A percentile compares a stretch with the other conserved stretches of the same genome.
Conservation (phyloP, 2,888 invertebrate species). For the Rhamphomyia laevipes region DNA sequence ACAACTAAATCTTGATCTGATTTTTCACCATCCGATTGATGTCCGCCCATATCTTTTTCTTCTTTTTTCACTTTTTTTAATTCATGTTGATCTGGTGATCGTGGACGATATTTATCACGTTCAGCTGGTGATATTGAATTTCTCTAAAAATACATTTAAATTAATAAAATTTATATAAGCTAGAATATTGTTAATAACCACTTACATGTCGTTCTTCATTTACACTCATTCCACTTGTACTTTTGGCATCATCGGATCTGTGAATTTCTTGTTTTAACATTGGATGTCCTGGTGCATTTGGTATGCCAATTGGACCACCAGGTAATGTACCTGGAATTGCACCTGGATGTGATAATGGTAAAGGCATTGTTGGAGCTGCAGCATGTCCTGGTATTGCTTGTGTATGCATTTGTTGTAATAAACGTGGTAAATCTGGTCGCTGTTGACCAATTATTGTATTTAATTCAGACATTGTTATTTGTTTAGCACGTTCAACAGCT, state of each 20-base stretch:
- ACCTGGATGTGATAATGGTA: slow-evolving; percentile 53
- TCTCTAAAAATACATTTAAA: slow-evolving; percentile 43
- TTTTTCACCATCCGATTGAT: slow-evolving; percentile 75
- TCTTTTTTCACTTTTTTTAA: slow-evolving; percentile 66
- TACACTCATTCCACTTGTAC: slow-evolving; percentile 48
- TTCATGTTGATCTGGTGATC: slow-evolving; percentile 60
- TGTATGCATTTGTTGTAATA: slow-evolving; percentile 87
- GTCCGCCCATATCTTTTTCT: slow-evolving; percentile 62
- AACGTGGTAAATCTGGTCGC: slow-evolving; percentile 68
- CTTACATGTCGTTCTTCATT: slow-evolving; percentile 33
- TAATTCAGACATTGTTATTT: slow-evolving; percentile 89
- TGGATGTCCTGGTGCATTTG: slow-evolving; percentile 58
- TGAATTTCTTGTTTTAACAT: slow-evolving; percentile 68
- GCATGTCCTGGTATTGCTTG: slow-evolving; percentile 65
- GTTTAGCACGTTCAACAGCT: slow-evolving; percentile 88
- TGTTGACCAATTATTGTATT: slow-evolving; percentile 91
- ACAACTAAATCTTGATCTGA: slow-evolving; percentile 89
- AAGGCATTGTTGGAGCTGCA: slow-evolving; percentile 59
- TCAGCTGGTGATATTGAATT: slow-evolving; percentile 72
- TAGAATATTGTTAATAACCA: background rate
- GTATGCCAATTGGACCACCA: slow-evolving; percentile 49
- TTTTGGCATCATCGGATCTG: slow-evolving; percentile 62
- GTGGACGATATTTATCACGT: slow-evolving; percentile 69
- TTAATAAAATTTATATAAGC: too few species aligned
- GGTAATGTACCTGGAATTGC: slow-evolving; percentile 40